Evolutionary conservation across 2,888 invertebrate genomes (phyloP).

Genomic region (Sussaba pulchella): DNA sequence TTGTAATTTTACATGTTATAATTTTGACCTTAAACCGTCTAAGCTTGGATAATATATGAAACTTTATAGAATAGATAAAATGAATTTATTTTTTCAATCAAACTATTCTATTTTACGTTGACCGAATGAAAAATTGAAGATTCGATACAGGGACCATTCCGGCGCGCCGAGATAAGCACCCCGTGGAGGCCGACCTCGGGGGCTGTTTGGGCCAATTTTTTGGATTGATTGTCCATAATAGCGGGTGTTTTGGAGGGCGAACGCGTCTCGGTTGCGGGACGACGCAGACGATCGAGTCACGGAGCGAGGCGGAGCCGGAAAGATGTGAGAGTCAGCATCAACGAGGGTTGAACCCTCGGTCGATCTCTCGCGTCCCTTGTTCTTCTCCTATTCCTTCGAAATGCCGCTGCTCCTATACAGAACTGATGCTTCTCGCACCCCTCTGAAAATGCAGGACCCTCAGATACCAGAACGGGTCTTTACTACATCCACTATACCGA

Average conservation of each 20-base stretch:
- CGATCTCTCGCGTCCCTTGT: slow-evolving; percentile 58
- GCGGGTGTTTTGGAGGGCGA: slow-evolving; percentile 79
- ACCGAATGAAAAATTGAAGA: slow-evolving; percentile 65
- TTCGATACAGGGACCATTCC: slow-evolving; percentile 40
- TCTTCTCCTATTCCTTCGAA: slow-evolving; percentile 58
- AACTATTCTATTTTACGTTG: slow-evolving; percentile 36
- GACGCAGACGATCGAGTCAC: slow-evolving; percentile 77
- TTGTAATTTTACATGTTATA: not conserved
- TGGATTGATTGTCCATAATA: slow-evolving; percentile 83
- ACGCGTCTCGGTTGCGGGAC: slow-evolving; percentile 61
- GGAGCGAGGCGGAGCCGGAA: slow-evolving; percentile 81
- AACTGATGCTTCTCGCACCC: slow-evolving; percentile 58
- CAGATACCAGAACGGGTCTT: slow-evolving; percentile 61
- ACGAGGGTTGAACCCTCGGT: slow-evolving; percentile 80
- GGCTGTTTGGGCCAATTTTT: slow-evolving; percentile 70
- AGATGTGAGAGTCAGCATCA: slow-evolving; percentile 82
- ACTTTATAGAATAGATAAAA: not conserved
- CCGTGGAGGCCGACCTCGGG: slow-evolving; percentile 63
- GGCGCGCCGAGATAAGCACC: slow-evolving; percentile 59
- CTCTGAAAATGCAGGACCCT: slow-evolving; percentile 70
- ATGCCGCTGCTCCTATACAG: slow-evolving; percentile 44
- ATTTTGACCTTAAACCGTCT: too few species aligned
- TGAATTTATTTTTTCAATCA: slow-evolving; percentile 47
- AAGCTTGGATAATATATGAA: not conserved
- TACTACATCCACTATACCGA: slow-evolving; percentile 76